Base-by-base conservation (phyloP, 2,113 vertebrate genomes). In the Pedionomus torquatus region DNA sequence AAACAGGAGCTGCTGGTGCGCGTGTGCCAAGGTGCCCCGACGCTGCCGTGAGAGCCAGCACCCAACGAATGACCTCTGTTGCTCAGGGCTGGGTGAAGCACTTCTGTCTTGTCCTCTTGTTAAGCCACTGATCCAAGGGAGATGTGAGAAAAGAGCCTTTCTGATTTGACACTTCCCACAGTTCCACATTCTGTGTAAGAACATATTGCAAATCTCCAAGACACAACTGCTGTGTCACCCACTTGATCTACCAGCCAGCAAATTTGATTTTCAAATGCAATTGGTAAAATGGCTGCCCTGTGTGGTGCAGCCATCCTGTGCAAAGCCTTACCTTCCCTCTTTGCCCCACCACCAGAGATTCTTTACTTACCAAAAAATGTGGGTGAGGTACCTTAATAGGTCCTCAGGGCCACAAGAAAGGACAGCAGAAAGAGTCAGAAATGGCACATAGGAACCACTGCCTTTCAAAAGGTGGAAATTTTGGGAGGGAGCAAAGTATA, bases 61-160 rank as follows among this genome's bases (percentile, higher is more conserved):
- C 12, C 19, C 24, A 0, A 28, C 31, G 19, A 24, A 9, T 0
- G 0, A 33, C 19, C 35, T 60, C 17, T 17, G 86, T 61, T 1
- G 0, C 21, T 51, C 3, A 2, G 25, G 19, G 13, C 4, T 57
- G 70, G 44, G n/a, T 72, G 58, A 76, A 69, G 8, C 20, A 66
- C 57, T 57, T 57, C 87, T 41, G 16, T 51, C 35, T 71, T 43
- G 51, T 72, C 64, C 14, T 63, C 7, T 4, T n/a, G 17, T 14
- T 54, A 89, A 75, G 21, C 48, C 54, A 83, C n/a, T 74, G 54
- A 74, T 41, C 18, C 37, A 84, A 69, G 58, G 30, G 16, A 72
- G 54, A 26, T 9, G 9, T 19, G 28, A 48, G n/a, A 70, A 68
- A 89, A 35, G 24, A n/a, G 33, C 24, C 54, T 30, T 49, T 70